Percentiles rank a stretch among this genome's conserved stretches.
phyloP scores from a whole-genome alignment of 2,888 invertebrate species.

The Dryococelus australis region DNA sequence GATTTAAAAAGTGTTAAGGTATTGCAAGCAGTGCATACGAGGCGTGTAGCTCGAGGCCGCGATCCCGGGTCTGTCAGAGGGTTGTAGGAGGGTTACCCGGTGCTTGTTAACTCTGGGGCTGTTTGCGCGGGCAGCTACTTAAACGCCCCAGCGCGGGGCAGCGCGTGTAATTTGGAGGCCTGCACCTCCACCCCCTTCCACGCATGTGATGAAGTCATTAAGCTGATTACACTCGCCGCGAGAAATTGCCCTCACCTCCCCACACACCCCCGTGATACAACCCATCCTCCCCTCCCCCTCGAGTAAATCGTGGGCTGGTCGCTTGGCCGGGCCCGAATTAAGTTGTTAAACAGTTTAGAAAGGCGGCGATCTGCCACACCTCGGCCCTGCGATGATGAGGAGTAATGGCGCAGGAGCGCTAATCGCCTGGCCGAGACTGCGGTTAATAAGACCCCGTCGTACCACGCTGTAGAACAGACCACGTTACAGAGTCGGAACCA shows the following conservation, averaged over 20 bases:
- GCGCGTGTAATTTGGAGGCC: no score
- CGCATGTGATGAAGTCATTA: slow-evolving; percentile 3
- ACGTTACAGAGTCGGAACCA: no score
- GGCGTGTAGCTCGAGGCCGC: no score
- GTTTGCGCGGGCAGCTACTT: no score
- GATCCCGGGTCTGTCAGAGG: no score
- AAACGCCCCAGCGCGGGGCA: no score
- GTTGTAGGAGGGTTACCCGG: no score
- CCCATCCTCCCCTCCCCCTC: no score
- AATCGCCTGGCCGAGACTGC: not conserved
- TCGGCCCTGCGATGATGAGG: not conserved
- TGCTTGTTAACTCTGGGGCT: no score
- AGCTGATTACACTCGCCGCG: not conserved
- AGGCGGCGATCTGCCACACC: not conserved
- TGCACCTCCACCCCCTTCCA: not conserved
- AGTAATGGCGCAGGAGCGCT: not conserved
- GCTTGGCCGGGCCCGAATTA: not conserved
- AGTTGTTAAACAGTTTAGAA: slow-evolving; percentile 7
- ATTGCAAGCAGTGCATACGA: no score
- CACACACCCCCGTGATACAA: no score
- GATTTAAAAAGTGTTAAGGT: no score
- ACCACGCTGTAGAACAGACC: not conserved
- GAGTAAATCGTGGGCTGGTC: not conserved
- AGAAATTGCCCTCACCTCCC: not conserved
- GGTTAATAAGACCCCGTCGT: not conserved